phyloP scores from a whole-genome alignment of 2,113 vertebrate genomes.

The Camelus bactrianus region DNA sequence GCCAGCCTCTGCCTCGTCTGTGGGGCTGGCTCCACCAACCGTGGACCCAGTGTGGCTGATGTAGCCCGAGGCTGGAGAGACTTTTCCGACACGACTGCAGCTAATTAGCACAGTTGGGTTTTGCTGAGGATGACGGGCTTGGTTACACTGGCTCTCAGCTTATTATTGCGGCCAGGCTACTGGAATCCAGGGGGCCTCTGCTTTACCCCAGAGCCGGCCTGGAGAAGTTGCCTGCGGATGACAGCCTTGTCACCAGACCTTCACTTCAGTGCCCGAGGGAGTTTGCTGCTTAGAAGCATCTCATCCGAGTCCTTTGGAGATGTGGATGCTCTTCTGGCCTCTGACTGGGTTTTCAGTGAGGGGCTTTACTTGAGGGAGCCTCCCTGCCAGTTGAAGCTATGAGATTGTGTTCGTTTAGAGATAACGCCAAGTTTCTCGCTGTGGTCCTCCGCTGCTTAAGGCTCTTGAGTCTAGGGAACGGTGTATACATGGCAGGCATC shows the following conservation, averaged over 20 bases:
- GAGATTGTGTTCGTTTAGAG: neutral
- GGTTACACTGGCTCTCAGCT: slow-evolving; percentile 52
- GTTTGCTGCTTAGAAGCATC: neutral
- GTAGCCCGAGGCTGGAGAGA: neutral
- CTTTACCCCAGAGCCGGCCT: neutral
- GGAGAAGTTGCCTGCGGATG: neutral
- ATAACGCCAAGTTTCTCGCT: neutral
- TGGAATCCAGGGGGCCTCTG: slow-evolving; percentile 18
- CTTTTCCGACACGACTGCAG: slow-evolving; percentile 7
- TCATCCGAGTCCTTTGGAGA: neutral
- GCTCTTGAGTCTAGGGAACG: neutral
- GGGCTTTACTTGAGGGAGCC: slow-evolving; percentile 19
- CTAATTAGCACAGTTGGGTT: slow-evolving; percentile 28
- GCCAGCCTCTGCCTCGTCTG: neutral
- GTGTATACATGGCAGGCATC: neutral
- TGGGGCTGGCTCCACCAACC: neutral
- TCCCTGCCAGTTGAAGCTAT: neutral
- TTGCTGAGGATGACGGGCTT: neutral
- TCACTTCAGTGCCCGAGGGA: neutral
- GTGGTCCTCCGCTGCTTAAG: neutral
- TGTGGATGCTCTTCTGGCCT: neutral
- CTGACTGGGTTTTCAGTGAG: neutral
- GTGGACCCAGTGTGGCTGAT: neutral
- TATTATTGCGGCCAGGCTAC: slow-evolving; percentile 4
- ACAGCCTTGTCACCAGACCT: neutral